These are phyloP conservation scores for Tachycineta bicolor DNA, from an alignment of 2,113 vertebrate species.

Conservation along the genomic window DNA sequence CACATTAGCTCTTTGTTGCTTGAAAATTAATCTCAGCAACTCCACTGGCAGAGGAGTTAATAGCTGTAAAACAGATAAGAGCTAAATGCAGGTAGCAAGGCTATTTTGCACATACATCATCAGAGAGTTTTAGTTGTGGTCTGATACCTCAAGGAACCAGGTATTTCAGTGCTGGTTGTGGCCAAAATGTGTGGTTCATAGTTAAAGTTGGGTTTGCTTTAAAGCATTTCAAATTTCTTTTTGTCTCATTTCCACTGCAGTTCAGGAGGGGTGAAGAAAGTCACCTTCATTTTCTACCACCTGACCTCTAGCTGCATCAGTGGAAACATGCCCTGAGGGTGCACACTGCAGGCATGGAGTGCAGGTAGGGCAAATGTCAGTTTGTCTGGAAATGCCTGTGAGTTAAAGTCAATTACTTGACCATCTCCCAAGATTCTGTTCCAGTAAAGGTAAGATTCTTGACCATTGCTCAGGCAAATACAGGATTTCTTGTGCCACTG, in stretches of 20 bases:
- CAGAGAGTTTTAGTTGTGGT: not conserved
- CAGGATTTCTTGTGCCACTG: not conserved
- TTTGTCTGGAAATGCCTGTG: not conserved
- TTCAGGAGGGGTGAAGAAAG: not conserved
- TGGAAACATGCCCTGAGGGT: not conserved
- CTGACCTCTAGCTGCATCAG: not conserved
- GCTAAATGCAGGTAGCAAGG: not conserved
- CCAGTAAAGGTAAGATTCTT: not conserved
- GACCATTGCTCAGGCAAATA: not conserved
- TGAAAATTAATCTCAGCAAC: not conserved
- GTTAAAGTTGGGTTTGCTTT: not conserved
- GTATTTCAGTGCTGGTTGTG: not conserved
- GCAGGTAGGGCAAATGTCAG: fast-evolving
- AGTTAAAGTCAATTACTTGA: not conserved
- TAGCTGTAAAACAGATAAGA: not conserved
- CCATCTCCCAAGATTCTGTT: not conserved
- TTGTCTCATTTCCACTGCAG: not conserved
- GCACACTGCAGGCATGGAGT: not conserved
- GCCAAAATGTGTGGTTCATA: not conserved
- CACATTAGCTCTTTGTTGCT: not conserved
- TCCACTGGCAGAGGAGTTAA: not conserved
- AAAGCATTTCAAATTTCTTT: not conserved
- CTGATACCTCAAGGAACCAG: not conserved
- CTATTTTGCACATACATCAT: not conserved
- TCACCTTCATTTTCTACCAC: not conserved